Percentiles rank a stretch among this genome's conserved stretches.
Conservation (phyloP, 2,888 invertebrate genomes). For the Drosophila pseudotalamancana region DNA sequence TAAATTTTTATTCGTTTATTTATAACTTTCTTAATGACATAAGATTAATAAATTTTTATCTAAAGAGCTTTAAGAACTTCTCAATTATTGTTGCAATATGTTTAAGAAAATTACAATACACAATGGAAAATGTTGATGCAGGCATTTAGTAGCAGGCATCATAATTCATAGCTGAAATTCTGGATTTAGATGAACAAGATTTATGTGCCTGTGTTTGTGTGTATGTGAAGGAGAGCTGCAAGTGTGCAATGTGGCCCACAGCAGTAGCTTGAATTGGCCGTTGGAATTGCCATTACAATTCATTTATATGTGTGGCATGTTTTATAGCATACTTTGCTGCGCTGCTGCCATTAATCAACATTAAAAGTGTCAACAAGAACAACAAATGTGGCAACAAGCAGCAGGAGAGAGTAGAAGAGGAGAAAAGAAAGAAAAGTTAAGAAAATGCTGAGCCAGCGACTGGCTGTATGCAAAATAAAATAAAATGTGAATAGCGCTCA, state of each 20-base stretch:
- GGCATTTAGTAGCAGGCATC: slow-evolving; percentile 35
- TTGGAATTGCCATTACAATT: slow-evolving; percentile 56
- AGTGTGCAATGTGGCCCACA: not conserved
- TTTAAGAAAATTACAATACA: slow-evolving; percentile 1
- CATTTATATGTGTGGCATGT: slow-evolving; percentile 71
- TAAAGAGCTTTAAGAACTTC: no score
- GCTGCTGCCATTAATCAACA: slow-evolving; percentile 69
- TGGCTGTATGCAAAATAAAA: slow-evolving; percentile 62
- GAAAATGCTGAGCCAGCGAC: slow-evolving; percentile 30
- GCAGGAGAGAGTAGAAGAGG: not conserved
- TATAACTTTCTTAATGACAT: no score
- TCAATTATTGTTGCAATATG: not conserved
- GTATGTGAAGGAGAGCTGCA: slow-evolving; percentile 2
- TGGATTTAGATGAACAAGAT: slow-evolving; percentile 29
- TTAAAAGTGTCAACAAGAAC: slow-evolving; percentile 72
- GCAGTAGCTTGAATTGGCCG: slow-evolving; percentile 28
- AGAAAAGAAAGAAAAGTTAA: slow-evolving; percentile 2
- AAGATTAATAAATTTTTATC: no score
- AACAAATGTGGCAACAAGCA: slow-evolving; percentile 16
- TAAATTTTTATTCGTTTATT: no score
- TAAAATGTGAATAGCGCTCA: slow-evolving; percentile 61
- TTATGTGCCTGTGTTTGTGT: slow-evolving; percentile 34
- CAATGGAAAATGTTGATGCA: slow-evolving; percentile 1
- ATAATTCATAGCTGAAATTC: slow-evolving; percentile 43
- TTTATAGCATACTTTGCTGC: slow-evolving; percentile 64